phyloP scores from a whole-genome alignment of 2,797 vertebrate genomes.

The Rhinogobio ventralis region DNA sequence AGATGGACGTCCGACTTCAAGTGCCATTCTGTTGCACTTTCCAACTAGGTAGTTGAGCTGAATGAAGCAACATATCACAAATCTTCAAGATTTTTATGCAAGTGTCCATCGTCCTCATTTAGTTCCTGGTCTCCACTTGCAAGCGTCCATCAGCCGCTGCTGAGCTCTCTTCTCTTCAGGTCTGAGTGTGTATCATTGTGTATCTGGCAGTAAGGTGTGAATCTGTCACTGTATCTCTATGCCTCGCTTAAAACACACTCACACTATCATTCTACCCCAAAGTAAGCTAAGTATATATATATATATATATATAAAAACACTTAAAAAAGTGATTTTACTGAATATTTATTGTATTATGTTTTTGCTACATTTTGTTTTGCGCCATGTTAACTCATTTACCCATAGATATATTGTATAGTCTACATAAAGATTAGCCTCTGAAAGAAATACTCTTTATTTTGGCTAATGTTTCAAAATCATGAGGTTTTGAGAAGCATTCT shows the following conservation, averaged over 20 bases:
- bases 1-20: not conserved
- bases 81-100: not conserved
- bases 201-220: conserved; percentile 46
- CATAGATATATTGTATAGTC: conserved; percentile 82
- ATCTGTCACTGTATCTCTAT: conserved; percentile 51
- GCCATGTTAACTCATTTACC: conserved; percentile 75
- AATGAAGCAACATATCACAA: not conserved
- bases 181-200: conserved; percentile 24
- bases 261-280: conserved; percentile 77
- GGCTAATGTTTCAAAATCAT: conserved; percentile 70
- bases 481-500: conserved; percentile 68
- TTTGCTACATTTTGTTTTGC: conserved; percentile 51
- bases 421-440: conserved; percentile 71
- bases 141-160: not conserved
- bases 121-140: not conserved
- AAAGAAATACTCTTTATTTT: conserved; percentile 72
- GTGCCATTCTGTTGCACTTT: not conserved
- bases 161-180: conserved; percentile 37
- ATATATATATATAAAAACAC: conserved; percentile 76
- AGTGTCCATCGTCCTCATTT: not conserved
- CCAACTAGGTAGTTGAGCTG: not conserved
- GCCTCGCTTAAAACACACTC: conserved; percentile 55
- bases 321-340: conserved; percentile 82
- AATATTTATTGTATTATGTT: conserved; percentile 91
- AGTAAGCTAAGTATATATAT: conserved; percentile 89